Base-by-base conservation (phyloP, 2,888 invertebrate species). In the Sturmia bella region DNA sequence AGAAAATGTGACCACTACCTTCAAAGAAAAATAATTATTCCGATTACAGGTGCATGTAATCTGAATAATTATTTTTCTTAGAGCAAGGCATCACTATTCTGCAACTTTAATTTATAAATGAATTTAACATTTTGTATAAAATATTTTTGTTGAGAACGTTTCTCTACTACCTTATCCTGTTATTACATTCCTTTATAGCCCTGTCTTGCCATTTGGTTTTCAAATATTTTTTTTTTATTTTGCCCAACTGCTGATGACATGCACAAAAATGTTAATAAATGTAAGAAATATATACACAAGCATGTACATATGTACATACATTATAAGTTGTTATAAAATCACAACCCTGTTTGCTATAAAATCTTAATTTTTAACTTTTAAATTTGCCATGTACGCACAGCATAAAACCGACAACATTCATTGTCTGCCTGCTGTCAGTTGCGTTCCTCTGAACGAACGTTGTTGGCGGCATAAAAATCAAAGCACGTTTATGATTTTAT, bases 401-500 rank as follows among this genome's bases (percentile, higher is more conserved):
- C 52, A 41, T 43, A 21, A 32, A 66, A n/a, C 4, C 21, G 21
- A 3, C 9, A 3, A 21, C 4, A 56, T 24, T 15, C 45, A 9
- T 32, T 15, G 39, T 24, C 39, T 61, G 37, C 7, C 21, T 12
- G 7, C 27, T 13, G n/a, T 15, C 13, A 7, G 11, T 1, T 43
- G 13, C 24, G 15, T 52, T 37, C 11, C 27, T 1, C 3, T n/a
- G n/a, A n/a, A 24, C 39, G 48, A 21, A 41, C 37, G 17, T 37
- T 61, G 45, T 45, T 73, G 72, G 37, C 78, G 72, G 78, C 72
- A 78, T 45, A 50, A 72, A 73, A 78, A 24, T 54, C 59, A 73
- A 78, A 72, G 59, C 78, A 73, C 78, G 78, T 66, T 19, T 72
- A 37, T 66, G 69, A 54, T 73, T 78, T 78, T 45, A 78, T 78